These are phyloP conservation scores for Paradoxurus hermaphroditus DNA, from an alignment of 2,113 vertebrate species.

Conservation along the genomic window DNA sequence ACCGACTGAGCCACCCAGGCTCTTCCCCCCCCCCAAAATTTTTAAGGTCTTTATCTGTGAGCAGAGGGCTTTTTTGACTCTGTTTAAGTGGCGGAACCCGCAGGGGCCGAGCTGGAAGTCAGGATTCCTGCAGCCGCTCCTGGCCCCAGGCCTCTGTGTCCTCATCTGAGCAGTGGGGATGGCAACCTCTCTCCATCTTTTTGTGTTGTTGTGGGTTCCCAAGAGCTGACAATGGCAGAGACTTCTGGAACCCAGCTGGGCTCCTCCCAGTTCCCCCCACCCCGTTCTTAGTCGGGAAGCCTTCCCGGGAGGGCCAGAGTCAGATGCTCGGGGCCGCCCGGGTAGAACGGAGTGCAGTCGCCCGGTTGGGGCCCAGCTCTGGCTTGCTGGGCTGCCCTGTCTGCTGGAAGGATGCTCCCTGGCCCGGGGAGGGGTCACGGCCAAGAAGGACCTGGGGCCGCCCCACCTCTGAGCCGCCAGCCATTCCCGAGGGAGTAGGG, in stretches of 20 bases:
- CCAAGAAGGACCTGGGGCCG: fast-evolving
- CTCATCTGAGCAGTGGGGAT: not conserved
- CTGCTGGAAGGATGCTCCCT: fast-evolving
- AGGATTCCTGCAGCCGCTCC: no score
- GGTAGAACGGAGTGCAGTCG: fast-evolving
- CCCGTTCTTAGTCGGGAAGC: no score
- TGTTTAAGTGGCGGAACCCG: fast-evolving
- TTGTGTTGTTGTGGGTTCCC: not conserved
- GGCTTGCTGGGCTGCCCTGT: fast-evolving
- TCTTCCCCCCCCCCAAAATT: no score
- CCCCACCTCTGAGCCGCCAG: fast-evolving
- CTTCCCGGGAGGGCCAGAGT: no score
- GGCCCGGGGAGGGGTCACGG: not conserved
- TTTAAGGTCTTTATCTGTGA: not conserved
- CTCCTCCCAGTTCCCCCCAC: fast-evolving
- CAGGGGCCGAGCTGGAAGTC: no score
- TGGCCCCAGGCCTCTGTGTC: fast-evolving
- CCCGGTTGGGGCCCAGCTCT: not conserved
- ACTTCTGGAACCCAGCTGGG: fast-evolving
- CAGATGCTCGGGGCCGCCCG: not conserved
- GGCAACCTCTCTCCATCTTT: fast-evolving
- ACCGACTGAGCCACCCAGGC: no score
- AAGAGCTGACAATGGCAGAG: fast-evolving
- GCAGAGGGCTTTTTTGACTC: not conserved
- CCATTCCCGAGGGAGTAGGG: not conserved